Conservation (phyloP, 2,888 invertebrate species). For the Scaptomyza cyrtandrae region DNA sequence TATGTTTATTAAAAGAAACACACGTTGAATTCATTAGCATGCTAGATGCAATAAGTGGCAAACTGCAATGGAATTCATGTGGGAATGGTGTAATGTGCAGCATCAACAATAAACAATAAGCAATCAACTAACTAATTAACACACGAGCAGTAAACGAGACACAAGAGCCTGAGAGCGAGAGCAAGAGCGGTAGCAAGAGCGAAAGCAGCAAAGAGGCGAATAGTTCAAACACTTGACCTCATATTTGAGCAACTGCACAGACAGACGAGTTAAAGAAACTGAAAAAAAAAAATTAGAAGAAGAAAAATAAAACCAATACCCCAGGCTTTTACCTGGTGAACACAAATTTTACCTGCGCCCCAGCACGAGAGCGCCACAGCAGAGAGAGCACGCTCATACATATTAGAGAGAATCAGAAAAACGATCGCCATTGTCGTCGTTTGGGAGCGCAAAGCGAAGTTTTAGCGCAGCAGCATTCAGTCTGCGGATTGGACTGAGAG, state of each 20-base stretch:
- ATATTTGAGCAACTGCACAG: slow-evolving; percentile 73
- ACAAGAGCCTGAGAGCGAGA: slow-evolving; percentile 6
- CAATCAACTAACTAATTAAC: slow-evolving; percentile 70
- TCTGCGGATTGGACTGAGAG: slow-evolving; percentile 54
- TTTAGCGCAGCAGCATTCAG: slow-evolving; percentile 50
- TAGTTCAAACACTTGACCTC: slow-evolving; percentile 77
- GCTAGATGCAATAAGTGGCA: slow-evolving; percentile 15
- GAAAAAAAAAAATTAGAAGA: slow-evolving; percentile 10
- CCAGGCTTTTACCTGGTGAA: slow-evolving; percentile 67
- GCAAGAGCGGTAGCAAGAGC: slow-evolving; percentile 6
- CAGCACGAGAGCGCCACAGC: slow-evolving; percentile 11
- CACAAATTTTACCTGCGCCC: slow-evolving; percentile 47
- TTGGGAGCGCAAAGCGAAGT: slow-evolving; percentile 20
- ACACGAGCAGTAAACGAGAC: slow-evolving; percentile 50
- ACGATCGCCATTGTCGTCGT: slow-evolving; percentile 27
- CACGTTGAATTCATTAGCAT: slow-evolving; percentile 20
- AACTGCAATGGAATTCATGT: slow-evolving; percentile 38
- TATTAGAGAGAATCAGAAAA: slow-evolving; percentile 34
- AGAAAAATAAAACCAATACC: slow-evolving; percentile 2
- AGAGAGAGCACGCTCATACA: slow-evolving; percentile 16
- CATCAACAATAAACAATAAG: slow-evolving; percentile 54
- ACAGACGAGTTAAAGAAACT: slow-evolving; percentile 16
- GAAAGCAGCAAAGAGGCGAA: slow-evolving; percentile 38
- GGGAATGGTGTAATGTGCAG: slow-evolving; percentile 57
- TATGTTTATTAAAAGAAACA: slow-evolving; percentile 6